phyloP scores from a whole-genome alignment of 2,888 invertebrate species.

The Parnassius apollo region DNA sequence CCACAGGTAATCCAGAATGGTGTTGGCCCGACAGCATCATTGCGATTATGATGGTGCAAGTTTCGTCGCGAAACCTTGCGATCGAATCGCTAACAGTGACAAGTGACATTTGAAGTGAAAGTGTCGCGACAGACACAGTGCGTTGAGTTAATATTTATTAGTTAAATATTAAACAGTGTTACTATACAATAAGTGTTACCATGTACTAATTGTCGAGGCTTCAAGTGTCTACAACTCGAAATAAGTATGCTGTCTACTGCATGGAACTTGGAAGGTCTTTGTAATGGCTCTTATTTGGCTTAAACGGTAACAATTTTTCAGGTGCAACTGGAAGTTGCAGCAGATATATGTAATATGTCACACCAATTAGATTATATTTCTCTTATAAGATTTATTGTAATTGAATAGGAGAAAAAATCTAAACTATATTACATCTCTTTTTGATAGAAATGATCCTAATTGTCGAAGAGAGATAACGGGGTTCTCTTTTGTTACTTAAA shows the following conservation, averaged over 20 bases:
- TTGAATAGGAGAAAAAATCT: too few species aligned
- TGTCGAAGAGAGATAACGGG: too few species aligned
- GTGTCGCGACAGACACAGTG: not conserved
- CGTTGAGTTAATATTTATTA: constrained; percentile 4
- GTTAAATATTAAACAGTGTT: not conserved
- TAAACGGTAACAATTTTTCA: not conserved
- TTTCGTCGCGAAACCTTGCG: constrained; percentile 1
- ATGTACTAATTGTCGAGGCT: not conserved
- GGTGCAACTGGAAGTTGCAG: not conserved
- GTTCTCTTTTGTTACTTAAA: too few species aligned
- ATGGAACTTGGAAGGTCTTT: not conserved
- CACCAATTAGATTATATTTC: not conserved
- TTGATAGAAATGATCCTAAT: too few species aligned
- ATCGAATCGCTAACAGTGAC: not conserved
- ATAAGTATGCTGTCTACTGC: not conserved
- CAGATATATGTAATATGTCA: not conserved
- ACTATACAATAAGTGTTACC: constrained; percentile 1
- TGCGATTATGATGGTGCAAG: constrained; percentile 16
- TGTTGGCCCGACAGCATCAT: constrained; percentile 9
- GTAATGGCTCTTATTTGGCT: not conserved
- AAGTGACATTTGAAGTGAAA: constrained; percentile 8
- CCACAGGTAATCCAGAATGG: constrained; percentile 14
- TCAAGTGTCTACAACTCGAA: not conserved
- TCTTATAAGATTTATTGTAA: too few species aligned
- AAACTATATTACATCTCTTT: too few species aligned